Conservation (phyloP, 2,797 vertebrate species). For the Megalops cyprinoides region DNA sequence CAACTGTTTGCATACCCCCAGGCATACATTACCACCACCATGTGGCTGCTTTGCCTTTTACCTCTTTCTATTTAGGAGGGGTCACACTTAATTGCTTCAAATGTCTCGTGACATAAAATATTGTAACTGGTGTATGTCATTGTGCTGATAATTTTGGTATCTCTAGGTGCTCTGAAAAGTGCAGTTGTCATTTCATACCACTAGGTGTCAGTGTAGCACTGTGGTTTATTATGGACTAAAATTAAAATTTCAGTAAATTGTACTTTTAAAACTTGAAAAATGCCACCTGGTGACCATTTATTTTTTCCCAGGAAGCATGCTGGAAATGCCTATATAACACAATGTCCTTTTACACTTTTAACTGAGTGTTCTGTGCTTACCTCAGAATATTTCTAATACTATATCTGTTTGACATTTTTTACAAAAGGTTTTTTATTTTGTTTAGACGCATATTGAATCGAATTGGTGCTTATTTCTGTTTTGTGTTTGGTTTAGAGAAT, state of each 20-base stretch:
- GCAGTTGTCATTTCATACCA: not conserved
- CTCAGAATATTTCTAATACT: no score
- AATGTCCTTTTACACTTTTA: not conserved
- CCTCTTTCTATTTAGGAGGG: not conserved
- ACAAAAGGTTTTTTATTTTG: no score
- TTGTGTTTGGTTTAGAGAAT: no score
- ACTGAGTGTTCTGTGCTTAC: no score
- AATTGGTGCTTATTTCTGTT: no score
- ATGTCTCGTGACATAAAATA: no score
- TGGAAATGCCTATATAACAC: not conserved
- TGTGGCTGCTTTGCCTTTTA: not conserved
- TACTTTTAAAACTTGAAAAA: constrained; percentile 5
- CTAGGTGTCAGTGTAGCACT: constrained; percentile 30
- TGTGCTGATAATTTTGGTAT: no score
- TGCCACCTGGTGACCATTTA: not conserved
- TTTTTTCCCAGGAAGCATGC: not conserved
- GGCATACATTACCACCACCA: no score
- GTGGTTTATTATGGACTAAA: not conserved
- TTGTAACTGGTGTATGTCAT: no score
- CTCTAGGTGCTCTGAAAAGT: not conserved
- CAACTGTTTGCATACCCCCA: no score
- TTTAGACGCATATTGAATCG: no score
- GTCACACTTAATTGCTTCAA: not conserved
- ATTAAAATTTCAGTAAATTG: not conserved
- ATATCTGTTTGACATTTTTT: no score